Conservation (phyloP, 2,113 vertebrate species). For the Zosterops lateralis region DNA sequence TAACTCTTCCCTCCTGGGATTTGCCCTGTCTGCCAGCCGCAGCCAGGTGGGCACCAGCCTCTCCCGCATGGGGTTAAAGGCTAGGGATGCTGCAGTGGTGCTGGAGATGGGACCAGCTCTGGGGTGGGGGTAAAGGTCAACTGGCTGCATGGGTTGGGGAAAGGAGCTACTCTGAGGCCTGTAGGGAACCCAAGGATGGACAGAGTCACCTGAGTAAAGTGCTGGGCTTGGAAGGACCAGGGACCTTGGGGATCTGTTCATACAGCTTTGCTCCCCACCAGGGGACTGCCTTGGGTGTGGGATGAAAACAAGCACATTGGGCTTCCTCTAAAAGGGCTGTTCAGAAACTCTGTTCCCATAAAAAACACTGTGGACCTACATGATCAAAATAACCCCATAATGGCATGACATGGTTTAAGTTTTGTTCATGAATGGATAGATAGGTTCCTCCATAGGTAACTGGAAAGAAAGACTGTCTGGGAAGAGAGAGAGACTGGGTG, state of each 20-base stretch:
- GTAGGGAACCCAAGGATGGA: rapidly evolving
- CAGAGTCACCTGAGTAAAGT: background rate
- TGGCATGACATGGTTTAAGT: rapidly evolving
- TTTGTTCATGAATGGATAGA: background rate
- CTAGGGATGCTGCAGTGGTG: background rate
- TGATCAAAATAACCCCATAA: rapidly evolving
- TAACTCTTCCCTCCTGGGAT: background rate
- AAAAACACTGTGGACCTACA: background rate
- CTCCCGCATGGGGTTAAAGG: background rate
- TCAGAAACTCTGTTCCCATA: background rate
- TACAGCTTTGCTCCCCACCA: background rate
- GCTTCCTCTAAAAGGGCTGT: rapidly evolving
- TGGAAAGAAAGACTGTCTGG: background rate
- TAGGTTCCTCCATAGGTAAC: rapidly evolving
- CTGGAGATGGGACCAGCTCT: background rate
- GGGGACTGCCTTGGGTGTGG: background rate
- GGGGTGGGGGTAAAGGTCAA: background rate
- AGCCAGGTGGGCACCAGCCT: background rate
- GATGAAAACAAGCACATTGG: background rate
- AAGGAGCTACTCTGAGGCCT: background rate
- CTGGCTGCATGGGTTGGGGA: rapidly evolving
- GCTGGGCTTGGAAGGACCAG: background rate
- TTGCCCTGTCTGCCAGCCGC: background rate
- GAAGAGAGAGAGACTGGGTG: background rate
- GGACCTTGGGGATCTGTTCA: background rate